Evolutionary conservation across 2,113 vertebrate genomes (phyloP).

Genomic region (Irena cyanogastra): DNA sequence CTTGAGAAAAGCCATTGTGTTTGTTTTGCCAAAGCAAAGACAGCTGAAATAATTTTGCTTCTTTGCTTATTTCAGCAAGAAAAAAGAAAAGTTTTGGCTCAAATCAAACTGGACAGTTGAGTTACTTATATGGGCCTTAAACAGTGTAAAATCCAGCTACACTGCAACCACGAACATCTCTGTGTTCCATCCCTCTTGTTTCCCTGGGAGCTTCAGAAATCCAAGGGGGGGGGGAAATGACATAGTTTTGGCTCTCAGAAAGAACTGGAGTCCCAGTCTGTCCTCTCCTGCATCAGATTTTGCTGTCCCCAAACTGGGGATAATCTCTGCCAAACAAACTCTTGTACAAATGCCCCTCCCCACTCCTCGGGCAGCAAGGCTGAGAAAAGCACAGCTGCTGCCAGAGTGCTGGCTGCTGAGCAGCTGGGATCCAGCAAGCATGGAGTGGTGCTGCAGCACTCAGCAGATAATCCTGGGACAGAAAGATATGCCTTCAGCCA

Average conservation of each 20-base stretch:
- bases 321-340: background rate
- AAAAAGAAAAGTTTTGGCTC: background rate
- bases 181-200: background rate
- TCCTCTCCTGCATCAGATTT: background rate
- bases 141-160: background rate
- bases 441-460: background rate
- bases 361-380: background rate
- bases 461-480: background rate
- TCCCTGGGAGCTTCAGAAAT: background rate
- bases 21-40: background rate
- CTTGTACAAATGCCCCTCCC: background rate
- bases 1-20: background rate
- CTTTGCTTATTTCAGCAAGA: background rate
- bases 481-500: background rate
- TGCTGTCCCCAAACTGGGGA: background rate
- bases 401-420: background rate
- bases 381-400: background rate
- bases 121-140: background rate
- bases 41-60: background rate
- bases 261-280: background rate
- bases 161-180: background rate
- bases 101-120: background rate
- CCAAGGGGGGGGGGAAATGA: accelerated
- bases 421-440: background rate
- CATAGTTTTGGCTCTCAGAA: background rate